Conservation (phyloP, 2,113 vertebrate genomes). For the Ceuthmochares aereus region DNA sequence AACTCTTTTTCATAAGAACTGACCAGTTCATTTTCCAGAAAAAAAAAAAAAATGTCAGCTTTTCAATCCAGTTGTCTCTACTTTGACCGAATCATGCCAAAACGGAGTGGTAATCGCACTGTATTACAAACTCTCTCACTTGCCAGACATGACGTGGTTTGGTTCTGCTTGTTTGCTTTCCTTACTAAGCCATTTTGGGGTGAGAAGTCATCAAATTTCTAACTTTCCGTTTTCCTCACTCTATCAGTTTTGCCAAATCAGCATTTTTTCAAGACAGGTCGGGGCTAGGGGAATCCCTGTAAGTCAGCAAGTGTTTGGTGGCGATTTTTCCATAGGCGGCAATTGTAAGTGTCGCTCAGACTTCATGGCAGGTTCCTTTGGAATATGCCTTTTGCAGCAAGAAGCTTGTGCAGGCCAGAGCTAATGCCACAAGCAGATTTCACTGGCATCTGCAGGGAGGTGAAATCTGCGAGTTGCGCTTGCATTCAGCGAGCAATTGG, state of each 20-base stretch:
- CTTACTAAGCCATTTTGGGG: slow-evolving; percentile 55
- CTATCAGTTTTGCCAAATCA: slow-evolving; percentile 52
- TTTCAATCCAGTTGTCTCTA: background rate
- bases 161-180: slow-evolving; percentile 36
- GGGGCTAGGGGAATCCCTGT: background rate
- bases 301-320: background rate
- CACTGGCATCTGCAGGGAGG: background rate
- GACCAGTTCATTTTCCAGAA: background rate
- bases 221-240: background rate
- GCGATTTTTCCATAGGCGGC: background rate
- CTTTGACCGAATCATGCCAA: slow-evolving; percentile 37
- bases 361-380: background rate
- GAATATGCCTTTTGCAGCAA: slow-evolving; percentile 25
- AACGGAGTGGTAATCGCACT: slow-evolving; percentile 27
- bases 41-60: background rate
- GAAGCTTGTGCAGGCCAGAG: slow-evolving; percentile 15
- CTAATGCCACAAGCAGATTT: slow-evolving; percentile 16
- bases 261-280: background rate
- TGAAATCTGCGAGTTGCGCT: background rate
- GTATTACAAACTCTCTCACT: slow-evolving; percentile 6
- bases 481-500: background rate
- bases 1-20: background rate
- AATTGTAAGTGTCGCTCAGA: background rate
- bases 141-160: background rate
- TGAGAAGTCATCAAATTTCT: slow-evolving; percentile 19